Base-by-base conservation (phyloP, 2,113 vertebrate species). In the Apodemus speciosus region DNA sequence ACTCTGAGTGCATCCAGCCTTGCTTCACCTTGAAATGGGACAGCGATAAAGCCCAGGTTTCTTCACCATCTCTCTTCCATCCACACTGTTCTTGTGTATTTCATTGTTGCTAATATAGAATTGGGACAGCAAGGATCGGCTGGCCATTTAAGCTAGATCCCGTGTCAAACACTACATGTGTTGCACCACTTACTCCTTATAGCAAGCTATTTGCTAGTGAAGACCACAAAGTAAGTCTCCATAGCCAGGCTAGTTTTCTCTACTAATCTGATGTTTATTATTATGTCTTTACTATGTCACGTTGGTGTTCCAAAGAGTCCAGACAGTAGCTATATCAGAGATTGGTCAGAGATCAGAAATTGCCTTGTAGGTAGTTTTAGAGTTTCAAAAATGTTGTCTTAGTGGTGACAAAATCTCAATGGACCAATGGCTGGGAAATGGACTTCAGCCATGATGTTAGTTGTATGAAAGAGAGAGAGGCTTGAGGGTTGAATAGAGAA, bases 351-450 rank as follows among this genome's bases (percentile, higher is more conserved):
- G 43, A 66, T 38, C 51, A 51, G 64, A 64, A 89, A 43, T 23
- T 75, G 32, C 43, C 43, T 58, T 23, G 23, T n/a, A 72, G 6
- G 3, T 73, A 68, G 49, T 38, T 92, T 87, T 71, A 92, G 87
- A 72, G 69, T 95, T 96, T 85, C 23, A 9, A 72, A 87, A 89
- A 6, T 56, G 10, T 76, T 81, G 92, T 88, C 73, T 8, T 66
- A 35, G 53, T 46, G 10, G 46, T 66, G 73, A 68, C 80, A n/a
- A 46, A 77, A 69, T 85, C 60, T 89, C 32, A 51, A 27, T 10
- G 10, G n/a, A 18, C 25, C 1, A 32, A 21, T 69, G 64, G 6
- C 40, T n/a, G 30, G 83, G n/a, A 79, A 14, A 66, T 71, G 62
- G n/a, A n/a, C n/a, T n/a, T n/a, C n/a, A 46, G 69, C 75, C 56